Conservation (phyloP, 2,888 invertebrate species). For the Linnaemya vulpina region DNA sequence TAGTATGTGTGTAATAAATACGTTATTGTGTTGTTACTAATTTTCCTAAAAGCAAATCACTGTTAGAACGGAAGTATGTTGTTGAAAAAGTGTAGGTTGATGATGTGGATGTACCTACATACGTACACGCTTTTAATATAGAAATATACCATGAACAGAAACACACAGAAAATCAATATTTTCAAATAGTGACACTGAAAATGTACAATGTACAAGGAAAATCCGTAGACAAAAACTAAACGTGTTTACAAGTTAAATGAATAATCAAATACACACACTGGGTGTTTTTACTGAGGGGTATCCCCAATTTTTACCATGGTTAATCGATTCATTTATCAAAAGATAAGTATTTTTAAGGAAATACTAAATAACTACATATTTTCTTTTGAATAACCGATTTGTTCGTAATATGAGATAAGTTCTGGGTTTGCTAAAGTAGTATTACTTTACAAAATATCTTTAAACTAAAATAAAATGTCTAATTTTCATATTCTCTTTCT, state of each 20-base stretch:
- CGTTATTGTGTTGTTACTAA: conserved; percentile 25
- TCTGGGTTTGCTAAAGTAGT: no score
- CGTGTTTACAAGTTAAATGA: not conserved
- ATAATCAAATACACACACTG: no score
- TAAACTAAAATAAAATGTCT: no score
- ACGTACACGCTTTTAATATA: not conserved
- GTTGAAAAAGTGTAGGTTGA: conserved; percentile 30
- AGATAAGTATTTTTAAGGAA: no score
- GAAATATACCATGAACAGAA: conserved; percentile 21
- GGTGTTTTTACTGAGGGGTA: not conserved
- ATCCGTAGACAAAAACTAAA: conserved; percentile 35
- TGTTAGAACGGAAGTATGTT: conserved; percentile 44
- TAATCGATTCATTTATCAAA: not conserved
- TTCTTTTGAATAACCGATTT: no score
- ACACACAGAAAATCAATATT: conserved; percentile 68
- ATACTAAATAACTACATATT: no score
- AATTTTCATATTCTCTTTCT: no score
- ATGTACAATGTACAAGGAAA: conserved; percentile 51
- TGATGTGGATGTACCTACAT: not conserved
- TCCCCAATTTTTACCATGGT: not conserved
- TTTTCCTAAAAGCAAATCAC: conserved; percentile 56
- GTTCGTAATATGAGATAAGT: no score
- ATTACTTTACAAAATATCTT: no score
- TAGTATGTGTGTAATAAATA: not conserved
- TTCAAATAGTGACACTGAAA: conserved; percentile 67